phyloP scores from a whole-genome alignment of 2,797 vertebrate species.

The Bradypodion ventrale region DNA sequence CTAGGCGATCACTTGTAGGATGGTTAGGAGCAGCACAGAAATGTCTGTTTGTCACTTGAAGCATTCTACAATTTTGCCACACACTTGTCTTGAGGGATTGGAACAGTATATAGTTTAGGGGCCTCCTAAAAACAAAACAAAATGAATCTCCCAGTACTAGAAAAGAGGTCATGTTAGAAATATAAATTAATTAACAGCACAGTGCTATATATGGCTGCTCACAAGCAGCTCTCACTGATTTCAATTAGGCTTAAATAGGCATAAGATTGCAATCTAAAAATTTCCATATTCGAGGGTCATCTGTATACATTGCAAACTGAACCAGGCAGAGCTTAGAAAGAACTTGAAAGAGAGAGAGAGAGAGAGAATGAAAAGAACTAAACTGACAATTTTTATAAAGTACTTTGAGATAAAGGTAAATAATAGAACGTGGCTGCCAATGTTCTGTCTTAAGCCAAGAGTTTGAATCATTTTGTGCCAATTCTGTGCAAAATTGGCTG shows the following conservation, averaged over 20 bases:
- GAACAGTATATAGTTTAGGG: too few relatives aligned
- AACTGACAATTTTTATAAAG: not conserved
- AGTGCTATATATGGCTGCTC: not conserved
- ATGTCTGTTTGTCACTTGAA: not conserved
- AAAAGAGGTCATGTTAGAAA: not conserved
- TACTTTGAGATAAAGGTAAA: not conserved
- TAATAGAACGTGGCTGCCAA: not conserved
- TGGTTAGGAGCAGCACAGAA: not conserved
- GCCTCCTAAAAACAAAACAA: too few relatives aligned
- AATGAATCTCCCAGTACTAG: not conserved
- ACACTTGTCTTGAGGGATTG: not conserved
- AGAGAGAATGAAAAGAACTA: not conserved
- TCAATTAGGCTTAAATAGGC: not conserved
- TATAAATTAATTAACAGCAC: not conserved
- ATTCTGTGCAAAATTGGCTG: not conserved
- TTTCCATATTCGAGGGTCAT: not conserved
- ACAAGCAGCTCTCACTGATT: not conserved
- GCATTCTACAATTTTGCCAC: not conserved
- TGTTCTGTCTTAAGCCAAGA: not conserved
- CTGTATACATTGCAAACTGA: not conserved
- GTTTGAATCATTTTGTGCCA: not conserved
- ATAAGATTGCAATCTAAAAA: not conserved
- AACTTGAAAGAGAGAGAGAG: too few relatives aligned
- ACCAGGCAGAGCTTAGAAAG: not conserved
- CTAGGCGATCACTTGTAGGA: not conserved